A percentile compares a stretch with the other conserved stretches of the same genome.
Conservation (phyloP, 1,140 invertebrate species). For the Vanessa tameamea region DNA sequence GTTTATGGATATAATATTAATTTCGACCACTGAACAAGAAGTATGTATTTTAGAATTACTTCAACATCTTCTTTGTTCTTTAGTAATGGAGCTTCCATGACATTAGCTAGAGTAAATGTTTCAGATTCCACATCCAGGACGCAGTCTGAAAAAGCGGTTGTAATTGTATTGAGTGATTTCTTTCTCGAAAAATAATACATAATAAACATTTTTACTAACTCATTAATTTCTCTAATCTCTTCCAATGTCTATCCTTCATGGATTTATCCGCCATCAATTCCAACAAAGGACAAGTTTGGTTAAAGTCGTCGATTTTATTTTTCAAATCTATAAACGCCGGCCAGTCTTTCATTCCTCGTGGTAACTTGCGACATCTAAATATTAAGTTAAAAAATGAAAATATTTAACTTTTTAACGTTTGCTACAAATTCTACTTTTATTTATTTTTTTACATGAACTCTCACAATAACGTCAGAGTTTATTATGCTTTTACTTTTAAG, state of each 20-base stretch:
- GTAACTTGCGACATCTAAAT: conserved; percentile 87
- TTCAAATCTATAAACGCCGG: conserved; percentile 92
- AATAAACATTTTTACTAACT: conserved; percentile 42
- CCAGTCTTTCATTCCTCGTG: conserved; percentile 93
- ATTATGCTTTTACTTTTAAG: too few relatives aligned
- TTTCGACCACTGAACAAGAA: neutral
- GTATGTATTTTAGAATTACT: conserved; percentile 71
- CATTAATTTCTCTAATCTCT: conserved; percentile 86
- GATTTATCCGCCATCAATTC: conserved; percentile 94
- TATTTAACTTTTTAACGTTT: too few relatives aligned
- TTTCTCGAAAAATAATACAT: neutral
- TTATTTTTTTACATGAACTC: too few relatives aligned
- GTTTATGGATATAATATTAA: too few relatives aligned
- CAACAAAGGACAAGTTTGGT: conserved; percentile 91
- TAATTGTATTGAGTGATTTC: neutral
- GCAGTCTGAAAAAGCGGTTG: conserved; percentile 76
- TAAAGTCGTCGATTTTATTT: conserved; percentile 95
- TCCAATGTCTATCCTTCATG: conserved; percentile 95
- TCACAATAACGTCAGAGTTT: too few relatives aligned
- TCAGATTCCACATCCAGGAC: conserved; percentile 90
- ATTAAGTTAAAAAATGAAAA: neutral
- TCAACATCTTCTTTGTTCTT: conserved; percentile 94
- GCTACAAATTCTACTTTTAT: too few relatives aligned
- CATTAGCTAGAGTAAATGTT: conserved; percentile 88
- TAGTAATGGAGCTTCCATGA: conserved; percentile 92